Evolutionary conservation across 1,140 invertebrate genomes (phyloP).

Genomic region (Zaprionus inermis): DNA sequence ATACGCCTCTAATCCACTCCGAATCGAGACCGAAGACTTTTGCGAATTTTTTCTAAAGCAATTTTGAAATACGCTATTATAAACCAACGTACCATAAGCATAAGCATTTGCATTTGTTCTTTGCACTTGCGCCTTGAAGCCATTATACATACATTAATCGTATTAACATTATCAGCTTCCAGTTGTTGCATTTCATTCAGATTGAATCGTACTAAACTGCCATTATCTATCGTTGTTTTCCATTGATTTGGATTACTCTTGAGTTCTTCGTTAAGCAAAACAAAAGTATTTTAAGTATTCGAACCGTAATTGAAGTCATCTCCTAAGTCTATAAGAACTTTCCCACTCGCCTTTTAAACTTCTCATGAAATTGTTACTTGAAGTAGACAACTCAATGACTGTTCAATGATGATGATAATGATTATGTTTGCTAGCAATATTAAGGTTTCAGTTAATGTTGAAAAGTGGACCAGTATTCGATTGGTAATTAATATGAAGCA

Average conservation of each 20-base stretch:
- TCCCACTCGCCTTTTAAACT: slow-evolving; percentile 3
- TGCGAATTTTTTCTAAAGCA: slow-evolving; percentile 75
- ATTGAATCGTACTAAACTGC: slow-evolving; percentile 44
- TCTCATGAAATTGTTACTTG: slow-evolving; percentile 20
- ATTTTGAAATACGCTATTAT: slow-evolving; percentile 54
- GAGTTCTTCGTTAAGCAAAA: slow-evolving; percentile 21
- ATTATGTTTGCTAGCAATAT: slow-evolving; percentile 21
- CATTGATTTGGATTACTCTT: slow-evolving; percentile 5
- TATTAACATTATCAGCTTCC: slow-evolving; percentile 26
- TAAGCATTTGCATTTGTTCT: slow-evolving; percentile 47
- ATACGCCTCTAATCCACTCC: slow-evolving; percentile 20
- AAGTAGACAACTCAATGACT: slow-evolving; percentile 20
- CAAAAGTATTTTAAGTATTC: slow-evolving; percentile 30
- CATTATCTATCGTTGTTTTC: slow-evolving; percentile 40
- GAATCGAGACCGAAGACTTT: slow-evolving; percentile 77
- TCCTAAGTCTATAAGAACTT: slow-evolving; percentile 5
- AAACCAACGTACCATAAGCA: slow-evolving; percentile 49
- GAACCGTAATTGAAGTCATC: slow-evolving; percentile 36
- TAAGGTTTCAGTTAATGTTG: slow-evolving; percentile 31
- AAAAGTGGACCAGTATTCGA: slow-evolving; percentile 53
- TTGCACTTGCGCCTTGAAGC: slow-evolving; percentile 40
- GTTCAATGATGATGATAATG: background rate
- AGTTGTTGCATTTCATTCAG: slow-evolving; percentile 47
- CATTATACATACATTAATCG: slow-evolving; percentile 12
- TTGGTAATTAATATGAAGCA: slow-evolving; percentile 55